These are phyloP conservation scores for Copsychus sechellarum DNA, from an alignment of 2,113 vertebrate genomes.

Conservation along the genomic window DNA sequence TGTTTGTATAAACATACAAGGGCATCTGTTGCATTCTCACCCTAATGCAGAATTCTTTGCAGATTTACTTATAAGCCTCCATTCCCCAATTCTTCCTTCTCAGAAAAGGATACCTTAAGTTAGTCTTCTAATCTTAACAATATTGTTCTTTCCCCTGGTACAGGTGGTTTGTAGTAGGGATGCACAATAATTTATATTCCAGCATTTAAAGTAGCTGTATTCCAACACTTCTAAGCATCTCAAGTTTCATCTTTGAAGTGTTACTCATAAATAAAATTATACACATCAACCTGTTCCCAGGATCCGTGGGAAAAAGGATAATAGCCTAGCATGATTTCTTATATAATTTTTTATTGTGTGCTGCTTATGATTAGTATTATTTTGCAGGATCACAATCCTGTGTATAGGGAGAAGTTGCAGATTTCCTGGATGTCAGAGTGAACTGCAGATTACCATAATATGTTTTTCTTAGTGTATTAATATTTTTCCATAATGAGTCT, in stretches of 20 bases:
- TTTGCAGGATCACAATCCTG: not conserved
- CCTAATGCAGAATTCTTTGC: not conserved
- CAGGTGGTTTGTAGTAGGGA: not conserved
- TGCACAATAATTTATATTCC: not conserved
- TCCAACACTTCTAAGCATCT: not conserved
- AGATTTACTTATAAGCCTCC: not conserved
- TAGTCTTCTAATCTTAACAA: not conserved
- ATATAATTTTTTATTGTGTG: not conserved
- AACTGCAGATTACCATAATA: not conserved
- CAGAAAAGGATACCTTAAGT: not conserved
- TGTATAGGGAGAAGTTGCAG: not conserved
- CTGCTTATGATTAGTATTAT: not conserved
- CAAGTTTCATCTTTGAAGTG: constrained; percentile 1
- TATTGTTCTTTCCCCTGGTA: not conserved
- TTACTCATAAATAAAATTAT: constrained; percentile 20
- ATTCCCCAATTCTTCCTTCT: not conserved
- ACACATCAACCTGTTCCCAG: not conserved
- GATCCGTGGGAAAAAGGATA: not conserved
- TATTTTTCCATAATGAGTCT: not conserved
- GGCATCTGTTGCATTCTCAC: not conserved
- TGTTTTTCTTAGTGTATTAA: not conserved
- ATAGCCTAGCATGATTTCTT: not conserved
- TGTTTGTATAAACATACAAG: not conserved
- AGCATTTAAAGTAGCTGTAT: not conserved
- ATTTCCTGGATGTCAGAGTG: not conserved